These are phyloP conservation scores for Pseudomyrmex sp. DNA, from an alignment of 1,140 invertebrate species.

Conservation along the genomic window DNA sequence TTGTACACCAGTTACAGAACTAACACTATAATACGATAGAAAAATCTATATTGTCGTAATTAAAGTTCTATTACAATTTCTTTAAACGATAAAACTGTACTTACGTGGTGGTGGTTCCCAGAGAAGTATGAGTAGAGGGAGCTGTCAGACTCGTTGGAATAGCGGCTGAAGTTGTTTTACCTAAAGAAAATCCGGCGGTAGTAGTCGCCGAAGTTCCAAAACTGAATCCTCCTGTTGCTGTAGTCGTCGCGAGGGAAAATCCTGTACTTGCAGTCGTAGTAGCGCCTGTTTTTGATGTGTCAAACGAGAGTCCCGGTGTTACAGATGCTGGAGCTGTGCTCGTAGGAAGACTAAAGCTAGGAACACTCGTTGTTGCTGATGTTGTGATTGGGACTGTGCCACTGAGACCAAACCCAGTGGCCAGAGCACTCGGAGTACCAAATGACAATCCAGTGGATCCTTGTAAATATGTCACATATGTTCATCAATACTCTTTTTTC, in stretches of 20 bases:
- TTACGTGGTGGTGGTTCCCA: conserved; percentile 84
- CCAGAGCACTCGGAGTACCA: conserved; percentile 51
- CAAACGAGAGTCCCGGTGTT: conserved; percentile 71
- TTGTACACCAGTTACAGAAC: conserved; percentile 82
- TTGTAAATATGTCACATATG: not conserved
- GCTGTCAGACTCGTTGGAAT: conserved; percentile 81
- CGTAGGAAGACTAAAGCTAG: conserved; percentile 71
- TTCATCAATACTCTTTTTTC: not conserved
- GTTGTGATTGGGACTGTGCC: conserved; percentile 62
- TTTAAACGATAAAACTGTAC: conserved; percentile 50
- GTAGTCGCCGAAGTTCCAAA: conserved; percentile 67
- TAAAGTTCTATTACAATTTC: not conserved
- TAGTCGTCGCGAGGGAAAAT: conserved; percentile 57
- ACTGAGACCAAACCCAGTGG: conserved; percentile 64
- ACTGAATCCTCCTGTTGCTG: conserved; percentile 69
- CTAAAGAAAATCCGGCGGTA: conserved; percentile 66
- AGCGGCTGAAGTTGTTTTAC: conserved; percentile 75
- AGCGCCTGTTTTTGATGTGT: conserved; percentile 56
- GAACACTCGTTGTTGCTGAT: conserved; percentile 64
- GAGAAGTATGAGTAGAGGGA: conserved; percentile 82
- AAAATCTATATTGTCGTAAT: not conserved
- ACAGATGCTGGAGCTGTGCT: conserved; percentile 59
- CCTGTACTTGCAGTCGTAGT: conserved; percentile 66
- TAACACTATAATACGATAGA: conserved; percentile 76
- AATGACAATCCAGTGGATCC: conserved; percentile 63